Evolutionary conservation across 2,113 vertebrate species (phyloP).

Genomic region (Cercopithecus mona): DNA sequence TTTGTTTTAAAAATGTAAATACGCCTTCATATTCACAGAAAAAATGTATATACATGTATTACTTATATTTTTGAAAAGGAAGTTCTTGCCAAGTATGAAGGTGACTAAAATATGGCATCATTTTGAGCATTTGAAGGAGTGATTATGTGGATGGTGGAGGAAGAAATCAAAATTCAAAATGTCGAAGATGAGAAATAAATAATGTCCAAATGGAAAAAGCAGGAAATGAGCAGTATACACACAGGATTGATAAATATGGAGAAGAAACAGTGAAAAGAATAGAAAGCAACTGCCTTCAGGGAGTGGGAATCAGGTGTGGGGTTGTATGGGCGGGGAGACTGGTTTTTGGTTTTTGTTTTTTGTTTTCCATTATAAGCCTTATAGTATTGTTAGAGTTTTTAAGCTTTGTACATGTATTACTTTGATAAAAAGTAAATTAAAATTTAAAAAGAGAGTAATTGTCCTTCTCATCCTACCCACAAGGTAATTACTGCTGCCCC

Average conservation of each 20-base stretch:
- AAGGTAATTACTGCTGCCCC: not conserved
- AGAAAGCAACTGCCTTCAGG: not conserved
- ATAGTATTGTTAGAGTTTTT: not conserved
- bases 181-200: not conserved
- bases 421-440: not conserved
- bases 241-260: not conserved
- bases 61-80: not conserved
- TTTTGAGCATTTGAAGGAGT: not conserved
- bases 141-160: not conserved
- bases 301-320: not conserved
- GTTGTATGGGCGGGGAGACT: not conserved
- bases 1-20: not conserved
- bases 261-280: not conserved
- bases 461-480: not conserved
- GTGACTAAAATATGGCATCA: not conserved
- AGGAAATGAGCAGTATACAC: not conserved
- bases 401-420: not conserved
- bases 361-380: not conserved
- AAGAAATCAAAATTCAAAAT: not conserved
- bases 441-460: not conserved
- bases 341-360: not conserved
- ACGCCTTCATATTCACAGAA: not conserved
- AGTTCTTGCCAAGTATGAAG: not conserved
- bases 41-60: not conserved
- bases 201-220: not conserved